Evolutionary conservation across 2,113 vertebrate species (phyloP), one percentile per base, ranked within the genome.

Genomic region (Gopherus flavomarginatus): DNA sequence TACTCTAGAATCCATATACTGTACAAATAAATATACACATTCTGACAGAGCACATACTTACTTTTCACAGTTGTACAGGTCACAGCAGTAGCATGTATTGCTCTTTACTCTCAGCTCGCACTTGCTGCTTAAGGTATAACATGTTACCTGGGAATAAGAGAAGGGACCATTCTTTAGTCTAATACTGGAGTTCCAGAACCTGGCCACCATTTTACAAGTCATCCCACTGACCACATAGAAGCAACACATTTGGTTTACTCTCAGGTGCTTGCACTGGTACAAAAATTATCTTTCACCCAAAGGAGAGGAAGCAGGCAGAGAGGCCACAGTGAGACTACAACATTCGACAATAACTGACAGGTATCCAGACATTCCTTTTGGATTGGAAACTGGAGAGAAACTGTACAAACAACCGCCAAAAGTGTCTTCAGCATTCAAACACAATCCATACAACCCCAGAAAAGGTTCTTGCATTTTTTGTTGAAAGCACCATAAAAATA

Each of bases 71-170:
- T 98, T 98, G 96, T 99, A 99, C 69, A 99, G 98, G 97, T 99
- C 99, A 92, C 99, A 99, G 98, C 99, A 99, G 96, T 99, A 99
- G 96, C 99, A 99, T 0, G 99, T 99, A 97, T 99, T 99, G 95
- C 99, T 99, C 96, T 97, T 99, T 94, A 99, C 93, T 95, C 98
- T 99, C 92, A 99, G 94, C 90, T 97, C 98, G 94, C 99, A 99
- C 1, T 96, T 82, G 89, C 96, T 98, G 21, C 97, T 98, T 85
- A 97, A 97, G 3, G 98, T 98, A 49, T 97, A 98, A 93, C 99
- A 99, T 1, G 97, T 98, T 86, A 99, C 99, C 99, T 99, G 97
- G 21, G 90, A 50, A 87, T 96, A 77, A 97, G 69, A 96, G 21
- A 56, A 94, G 85, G 90, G 50, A 87, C 1, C 77, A 35, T 86